Conservation (phyloP, 2,797 vertebrate genomes). For the Sternarchorhynchus goeldii region DNA sequence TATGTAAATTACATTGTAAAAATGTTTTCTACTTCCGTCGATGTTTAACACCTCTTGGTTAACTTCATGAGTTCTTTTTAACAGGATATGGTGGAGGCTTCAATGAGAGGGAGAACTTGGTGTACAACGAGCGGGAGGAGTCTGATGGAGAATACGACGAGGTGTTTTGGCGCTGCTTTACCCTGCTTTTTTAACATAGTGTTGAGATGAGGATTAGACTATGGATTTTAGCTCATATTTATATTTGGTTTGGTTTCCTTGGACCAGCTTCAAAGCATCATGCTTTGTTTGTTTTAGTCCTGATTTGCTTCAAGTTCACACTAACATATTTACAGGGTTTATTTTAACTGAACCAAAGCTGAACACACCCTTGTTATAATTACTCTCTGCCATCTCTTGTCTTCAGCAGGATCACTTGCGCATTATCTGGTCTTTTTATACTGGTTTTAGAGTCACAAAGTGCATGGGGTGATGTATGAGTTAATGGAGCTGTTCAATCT, state of each 20-base stretch:
- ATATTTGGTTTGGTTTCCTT: no score
- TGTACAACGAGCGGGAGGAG: slow-evolving; percentile 97
- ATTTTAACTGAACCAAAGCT: no score
- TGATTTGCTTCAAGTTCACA: no score
- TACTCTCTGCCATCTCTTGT: background rate
- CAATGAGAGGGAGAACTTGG: slow-evolving; percentile 96
- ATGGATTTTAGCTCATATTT: background rate
- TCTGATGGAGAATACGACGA: slow-evolving; percentile 99
- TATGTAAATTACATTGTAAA: slow-evolving; percentile 58
- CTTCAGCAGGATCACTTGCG: background rate
- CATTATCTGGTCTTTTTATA: background rate
- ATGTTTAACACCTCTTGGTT: no score
- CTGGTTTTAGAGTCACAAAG: background rate
- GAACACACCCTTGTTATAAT: background rate
- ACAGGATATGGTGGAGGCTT: slow-evolving; percentile 96
- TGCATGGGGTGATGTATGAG: background rate
- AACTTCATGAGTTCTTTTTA: background rate
- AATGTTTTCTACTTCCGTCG: no score
- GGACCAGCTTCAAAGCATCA: no score
- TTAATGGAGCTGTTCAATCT: background rate
- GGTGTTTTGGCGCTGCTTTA: no score
- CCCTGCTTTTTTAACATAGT: slow-evolving; percentile 29
- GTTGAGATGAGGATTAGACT: background rate
- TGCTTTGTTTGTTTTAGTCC: no score
- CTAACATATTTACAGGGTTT: no score